Evolutionary conservation across 2,797 vertebrate species (phyloP).

Genomic region (Argentina silus): DNA sequence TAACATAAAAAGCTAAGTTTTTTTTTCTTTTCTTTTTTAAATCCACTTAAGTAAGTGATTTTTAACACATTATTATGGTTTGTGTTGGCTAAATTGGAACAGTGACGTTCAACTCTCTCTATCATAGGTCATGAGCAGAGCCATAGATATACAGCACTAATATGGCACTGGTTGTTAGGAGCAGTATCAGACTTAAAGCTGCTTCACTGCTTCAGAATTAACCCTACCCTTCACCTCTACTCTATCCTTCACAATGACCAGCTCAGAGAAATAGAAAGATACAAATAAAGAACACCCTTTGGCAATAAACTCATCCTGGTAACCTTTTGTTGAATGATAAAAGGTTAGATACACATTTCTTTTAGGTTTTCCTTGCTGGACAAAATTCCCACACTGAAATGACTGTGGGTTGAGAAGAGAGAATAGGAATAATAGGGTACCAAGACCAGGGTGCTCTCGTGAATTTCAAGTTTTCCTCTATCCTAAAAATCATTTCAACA

Average conservation of each 20-base stretch:
- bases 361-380: background rate
- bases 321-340: background rate
- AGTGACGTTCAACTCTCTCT: no score
- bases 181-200: background rate
- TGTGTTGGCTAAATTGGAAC: no score
- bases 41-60: no score
- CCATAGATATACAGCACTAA: no score
- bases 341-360: background rate
- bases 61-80: no score
- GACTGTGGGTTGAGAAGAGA: background rate
- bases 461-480: background rate
- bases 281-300: no score
- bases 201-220: background rate
- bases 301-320: background rate
- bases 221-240: background rate
- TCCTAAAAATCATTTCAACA: background rate
- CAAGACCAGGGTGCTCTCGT: background rate
- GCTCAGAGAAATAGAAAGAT: background rate
- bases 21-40: no score
- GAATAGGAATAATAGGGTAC: background rate
- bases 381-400: conserved; percentile 1
- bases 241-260: background rate
- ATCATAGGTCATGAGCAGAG: no score
- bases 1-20: no score
- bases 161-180: background rate